Percentiles rank a stretch among this genome's conserved stretches.
These are phyloP conservation scores for Lanius ludovicianus DNA, from an alignment of 2,113 vertebrate genomes.

Conservation along the genomic window DNA sequence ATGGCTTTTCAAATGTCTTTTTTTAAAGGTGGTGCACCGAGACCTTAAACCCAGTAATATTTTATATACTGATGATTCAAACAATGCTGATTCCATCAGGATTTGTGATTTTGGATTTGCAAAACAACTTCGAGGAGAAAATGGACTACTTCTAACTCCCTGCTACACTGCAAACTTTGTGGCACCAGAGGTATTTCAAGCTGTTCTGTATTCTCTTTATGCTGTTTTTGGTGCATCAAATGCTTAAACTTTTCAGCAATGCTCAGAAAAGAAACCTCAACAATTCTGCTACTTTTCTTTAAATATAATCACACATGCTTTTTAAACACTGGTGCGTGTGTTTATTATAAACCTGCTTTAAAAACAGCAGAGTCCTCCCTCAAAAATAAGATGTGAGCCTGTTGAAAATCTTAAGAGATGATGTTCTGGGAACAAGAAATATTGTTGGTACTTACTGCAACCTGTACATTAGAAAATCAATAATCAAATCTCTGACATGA, in stretches of 20 bases:
- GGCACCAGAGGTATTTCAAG: conserved; percentile 88
- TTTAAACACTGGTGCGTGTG: neutral
- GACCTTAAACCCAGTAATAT: conserved; percentile 99
- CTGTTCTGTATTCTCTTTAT: neutral
- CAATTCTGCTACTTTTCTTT: neutral
- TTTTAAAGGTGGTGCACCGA: conserved; percentile 90
- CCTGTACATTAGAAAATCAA: neutral
- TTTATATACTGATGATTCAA: conserved; percentile 94
- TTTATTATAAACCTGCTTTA: neutral
- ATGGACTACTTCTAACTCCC: conserved; percentile 92
- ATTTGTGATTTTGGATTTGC: conserved; percentile 99
- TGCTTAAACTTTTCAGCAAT: neutral
- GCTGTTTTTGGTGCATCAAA: neutral
- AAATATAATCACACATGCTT: neutral
- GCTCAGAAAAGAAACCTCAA: neutral
- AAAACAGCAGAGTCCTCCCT: neutral
- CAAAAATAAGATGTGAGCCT: neutral
- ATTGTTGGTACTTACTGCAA: neutral
- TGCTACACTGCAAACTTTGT: conserved; percentile 99
- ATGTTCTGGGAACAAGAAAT: neutral
- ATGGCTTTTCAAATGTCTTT: neutral
- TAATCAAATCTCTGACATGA: neutral
- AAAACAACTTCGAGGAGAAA: conserved; percentile 94
- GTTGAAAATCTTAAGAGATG: neutral
- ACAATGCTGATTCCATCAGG: conserved; percentile 93